Conservation (phyloP, 2,888 invertebrate genomes). For the Agrochola litura region DNA sequence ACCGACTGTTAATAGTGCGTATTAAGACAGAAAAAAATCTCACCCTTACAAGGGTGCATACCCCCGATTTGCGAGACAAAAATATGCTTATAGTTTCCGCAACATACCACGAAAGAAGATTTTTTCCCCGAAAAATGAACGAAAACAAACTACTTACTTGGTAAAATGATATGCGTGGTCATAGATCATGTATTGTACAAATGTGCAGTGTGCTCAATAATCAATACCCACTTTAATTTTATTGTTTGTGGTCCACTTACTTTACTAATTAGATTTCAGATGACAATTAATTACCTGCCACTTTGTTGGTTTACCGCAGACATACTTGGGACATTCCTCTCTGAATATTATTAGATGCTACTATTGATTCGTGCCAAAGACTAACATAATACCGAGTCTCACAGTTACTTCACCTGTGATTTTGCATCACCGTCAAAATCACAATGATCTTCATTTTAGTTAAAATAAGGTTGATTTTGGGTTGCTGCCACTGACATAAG, state of each 20-base stretch:
- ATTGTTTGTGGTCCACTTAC: background rate
- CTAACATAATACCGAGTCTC: background rate
- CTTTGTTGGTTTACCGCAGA: conserved; percentile 30
- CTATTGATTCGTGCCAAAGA: conserved; percentile 14
- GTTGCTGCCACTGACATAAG: background rate
- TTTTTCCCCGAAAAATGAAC: too few relatives aligned
- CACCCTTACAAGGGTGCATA: too few relatives aligned
- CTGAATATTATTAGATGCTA: conserved; percentile 11
- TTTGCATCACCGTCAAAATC: background rate
- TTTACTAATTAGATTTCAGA: background rate
- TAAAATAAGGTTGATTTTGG: background rate
- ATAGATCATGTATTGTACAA: background rate
- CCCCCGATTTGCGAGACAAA: too few relatives aligned
- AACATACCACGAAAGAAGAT: too few relatives aligned
- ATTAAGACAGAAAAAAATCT: too few relatives aligned
- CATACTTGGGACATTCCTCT: conserved; percentile 19
- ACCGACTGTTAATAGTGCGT: too few relatives aligned
- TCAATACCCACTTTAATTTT: background rate
- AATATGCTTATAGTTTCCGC: too few relatives aligned
- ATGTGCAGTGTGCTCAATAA: background rate
- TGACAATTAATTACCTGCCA: conserved; percentile 20
- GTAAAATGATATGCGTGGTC: too few relatives aligned
- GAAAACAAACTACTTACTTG: too few relatives aligned
- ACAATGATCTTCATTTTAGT: background rate
- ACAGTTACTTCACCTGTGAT: background rate